These are phyloP conservation scores for Erithacus rubecula DNA, from an alignment of 2,797 vertebrate species.

Conservation along the genomic window DNA sequence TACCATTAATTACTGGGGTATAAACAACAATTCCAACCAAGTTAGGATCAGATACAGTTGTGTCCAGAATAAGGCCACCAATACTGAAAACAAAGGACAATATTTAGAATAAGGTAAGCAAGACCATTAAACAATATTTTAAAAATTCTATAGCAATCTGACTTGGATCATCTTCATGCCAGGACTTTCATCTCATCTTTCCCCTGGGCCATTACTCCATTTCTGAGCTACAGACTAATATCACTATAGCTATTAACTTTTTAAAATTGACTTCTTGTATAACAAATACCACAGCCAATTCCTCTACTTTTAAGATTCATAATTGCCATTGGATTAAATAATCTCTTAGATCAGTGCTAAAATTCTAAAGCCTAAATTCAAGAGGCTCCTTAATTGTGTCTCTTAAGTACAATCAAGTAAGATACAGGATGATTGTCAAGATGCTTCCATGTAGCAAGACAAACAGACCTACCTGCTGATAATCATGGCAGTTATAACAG, in stretches of 20 bases:
- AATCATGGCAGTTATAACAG: slow-evolving; percentile 96
- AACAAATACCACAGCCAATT: neutral
- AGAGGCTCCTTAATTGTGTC: neutral
- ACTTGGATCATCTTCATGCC: neutral
- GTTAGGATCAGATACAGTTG: slow-evolving; percentile 94
- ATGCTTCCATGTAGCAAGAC: neutral
- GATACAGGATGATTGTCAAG: neutral
- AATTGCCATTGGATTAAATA: neutral
- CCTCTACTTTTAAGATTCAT: neutral
- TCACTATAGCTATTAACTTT: neutral
- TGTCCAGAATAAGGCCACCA: slow-evolving; percentile 93
- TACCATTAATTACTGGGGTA: slow-evolving; percentile 96
- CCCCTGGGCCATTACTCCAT: neutral
- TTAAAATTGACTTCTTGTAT: neutral
- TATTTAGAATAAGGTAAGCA: neutral
- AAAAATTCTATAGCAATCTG: neutral
- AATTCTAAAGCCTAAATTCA: neutral
- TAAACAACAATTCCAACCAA: slow-evolving; percentile 96
- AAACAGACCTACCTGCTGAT: slow-evolving; percentile 90
- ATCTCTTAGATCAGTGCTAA: neutral
- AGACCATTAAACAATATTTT: neutral
- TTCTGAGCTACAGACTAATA: neutral
- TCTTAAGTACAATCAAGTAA: neutral
- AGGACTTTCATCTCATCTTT: neutral
- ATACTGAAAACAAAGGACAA: neutral